A percentile compares a stretch with the other conserved stretches of the same genome.
Evolutionary conservation across 2,113 vertebrate species (phyloP).

Genomic region (Phyllostomus discolor): DNA sequence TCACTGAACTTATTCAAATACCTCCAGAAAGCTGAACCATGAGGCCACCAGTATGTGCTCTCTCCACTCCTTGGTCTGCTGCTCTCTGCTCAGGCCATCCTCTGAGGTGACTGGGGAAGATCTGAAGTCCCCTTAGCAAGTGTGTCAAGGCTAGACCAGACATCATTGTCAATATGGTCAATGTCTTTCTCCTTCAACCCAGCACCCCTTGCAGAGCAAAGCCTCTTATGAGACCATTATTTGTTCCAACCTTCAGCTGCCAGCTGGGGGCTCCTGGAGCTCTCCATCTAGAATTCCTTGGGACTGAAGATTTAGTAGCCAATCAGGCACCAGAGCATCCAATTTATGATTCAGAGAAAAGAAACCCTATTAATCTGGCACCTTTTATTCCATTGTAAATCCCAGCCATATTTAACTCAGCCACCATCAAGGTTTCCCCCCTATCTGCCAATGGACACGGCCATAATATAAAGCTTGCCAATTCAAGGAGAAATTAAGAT

Average conservation of each 20-base stretch:
- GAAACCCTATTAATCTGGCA: constrained; percentile 68
- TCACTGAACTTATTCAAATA: neutral
- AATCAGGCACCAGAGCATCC: constrained; percentile 46
- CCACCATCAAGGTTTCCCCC: constrained; percentile 38
- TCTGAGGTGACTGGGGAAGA: neutral
- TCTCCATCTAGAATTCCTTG: neutral
- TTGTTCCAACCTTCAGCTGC: constrained; percentile 19
- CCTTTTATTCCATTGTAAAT: constrained; percentile 73
- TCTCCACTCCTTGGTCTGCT: neutral
- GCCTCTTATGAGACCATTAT: constrained; percentile 23
- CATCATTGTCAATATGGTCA: neutral
- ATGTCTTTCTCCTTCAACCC: neutral
- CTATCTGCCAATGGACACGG: constrained; percentile 42
- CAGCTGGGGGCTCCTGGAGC: neutral
- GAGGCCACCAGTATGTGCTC: neutral
- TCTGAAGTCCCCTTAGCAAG: neutral
- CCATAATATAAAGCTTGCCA: constrained; percentile 41
- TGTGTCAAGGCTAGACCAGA: neutral
- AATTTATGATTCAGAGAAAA: constrained; percentile 61
- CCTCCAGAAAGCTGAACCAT: neutral
- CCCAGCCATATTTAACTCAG: constrained; percentile 67
- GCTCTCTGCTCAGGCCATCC: neutral
- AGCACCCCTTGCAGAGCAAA: neutral
- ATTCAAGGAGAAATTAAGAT: constrained; percentile 56
- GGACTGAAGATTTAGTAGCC: constrained; percentile 61